Evolutionary conservation across 2,113 vertebrate genomes (phyloP), one percentile per base, ranked within the genome.

Genomic region (Alligator mississippiensis): DNA sequence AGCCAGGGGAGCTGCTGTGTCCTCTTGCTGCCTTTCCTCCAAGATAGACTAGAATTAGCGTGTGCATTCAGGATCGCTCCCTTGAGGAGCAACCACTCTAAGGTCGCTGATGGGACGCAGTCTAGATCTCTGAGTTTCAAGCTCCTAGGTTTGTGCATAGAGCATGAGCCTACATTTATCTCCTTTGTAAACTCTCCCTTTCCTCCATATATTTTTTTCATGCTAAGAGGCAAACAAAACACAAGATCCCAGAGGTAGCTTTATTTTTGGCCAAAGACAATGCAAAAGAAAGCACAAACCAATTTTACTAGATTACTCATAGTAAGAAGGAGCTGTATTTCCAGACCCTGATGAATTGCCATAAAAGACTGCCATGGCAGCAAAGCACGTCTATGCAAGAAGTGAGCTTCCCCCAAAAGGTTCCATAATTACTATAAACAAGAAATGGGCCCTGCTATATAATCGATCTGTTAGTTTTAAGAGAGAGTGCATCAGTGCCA

Each of bases 301-400:
- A 74, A 2, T 38, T 92, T 95, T 61, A 62, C 77, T 82, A 91
- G 92, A 93, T 94, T 92, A 90, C 15, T 1, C 84, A 81, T 93
- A 90, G 94, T 90, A 89, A 92, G 84, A 94, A 91, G 87, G 88
- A 95, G 80, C 93, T 93, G 74, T 75, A 78, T 89, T 95, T 78
- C 72, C 75, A 96, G 86, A 85, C 88, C 22, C 87, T 78, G 89
- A 78, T 70, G 94, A 91, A 93, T 93, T 85, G 93, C 79, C 89
- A 84, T 6, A n/a, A 84, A 94, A 89, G 78, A 93, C 30, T 80
- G 30, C 90, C 88, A 81, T 34, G 78, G 86, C 77, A 80, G 59
- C 83, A 89, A 60, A 85, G 81, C 64, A n/a, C 79, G 95, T 95
- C 93, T 64, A 95, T 94, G 84, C 87, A 79, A 85, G 94, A 89